A percentile compares a stretch with the other conserved stretches of the same genome.
Conservation (phyloP, 2,797 vertebrate species). For the Halcyon leucocephala region DNA sequence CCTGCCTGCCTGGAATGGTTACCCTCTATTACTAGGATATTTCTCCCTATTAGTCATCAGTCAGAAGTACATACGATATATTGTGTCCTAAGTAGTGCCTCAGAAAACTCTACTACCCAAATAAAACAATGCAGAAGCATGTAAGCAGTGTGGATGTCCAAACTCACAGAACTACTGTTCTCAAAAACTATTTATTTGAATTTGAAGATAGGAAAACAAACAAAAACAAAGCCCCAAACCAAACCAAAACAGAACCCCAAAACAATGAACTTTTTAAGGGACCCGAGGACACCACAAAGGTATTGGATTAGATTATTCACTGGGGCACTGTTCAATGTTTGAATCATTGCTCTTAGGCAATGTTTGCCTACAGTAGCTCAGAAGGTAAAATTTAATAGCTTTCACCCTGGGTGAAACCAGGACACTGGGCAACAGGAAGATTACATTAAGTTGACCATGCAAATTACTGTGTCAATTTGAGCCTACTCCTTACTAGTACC, state of each 20-base stretch:
- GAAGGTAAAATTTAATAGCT: not conserved
- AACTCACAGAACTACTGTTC: not conserved
- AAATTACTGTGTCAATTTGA: not conserved
- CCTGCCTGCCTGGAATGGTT: not conserved
- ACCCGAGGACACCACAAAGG: not conserved
- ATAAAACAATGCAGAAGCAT: not conserved
- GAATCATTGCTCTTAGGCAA: not conserved
- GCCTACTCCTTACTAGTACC: not conserved
- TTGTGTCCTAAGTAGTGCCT: not conserved
- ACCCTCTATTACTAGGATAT: not conserved
- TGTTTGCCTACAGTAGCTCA: not conserved
- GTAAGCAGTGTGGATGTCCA: not conserved
- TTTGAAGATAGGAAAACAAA: not conserved
- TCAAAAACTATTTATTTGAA: not conserved
- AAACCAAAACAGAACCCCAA: not conserved
- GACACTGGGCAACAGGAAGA: not conserved
- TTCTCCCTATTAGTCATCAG: not conserved
- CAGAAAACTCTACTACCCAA: not conserved
- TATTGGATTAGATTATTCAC: not conserved
- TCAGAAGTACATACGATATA: not conserved
- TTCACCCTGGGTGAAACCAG: not conserved
- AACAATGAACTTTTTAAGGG: not conserved
- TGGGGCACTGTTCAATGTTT: not conserved
- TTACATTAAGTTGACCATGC: not conserved
- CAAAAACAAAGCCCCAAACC: not conserved